Evolutionary conservation across 2,797 vertebrate species (phyloP).

Genomic region (Coendou prehensilis): DNA sequence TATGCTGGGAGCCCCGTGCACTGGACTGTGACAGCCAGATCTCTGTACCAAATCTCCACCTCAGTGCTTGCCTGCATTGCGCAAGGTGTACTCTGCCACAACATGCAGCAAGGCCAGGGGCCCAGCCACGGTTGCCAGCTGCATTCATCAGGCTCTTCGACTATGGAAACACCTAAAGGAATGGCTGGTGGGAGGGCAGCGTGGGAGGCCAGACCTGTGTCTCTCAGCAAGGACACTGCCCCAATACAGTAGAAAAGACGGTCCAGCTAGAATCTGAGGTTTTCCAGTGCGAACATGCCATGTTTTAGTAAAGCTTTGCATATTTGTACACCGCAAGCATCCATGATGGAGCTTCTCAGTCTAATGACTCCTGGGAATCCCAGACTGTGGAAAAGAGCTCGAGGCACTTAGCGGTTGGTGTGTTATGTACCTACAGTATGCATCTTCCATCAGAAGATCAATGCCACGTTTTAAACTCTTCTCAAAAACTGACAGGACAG

Average conservation of each 20-base stretch:
- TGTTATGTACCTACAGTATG: not conserved
- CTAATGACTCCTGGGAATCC: not conserved
- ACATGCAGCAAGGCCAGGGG: constrained; percentile 65
- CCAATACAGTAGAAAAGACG: not conserved
- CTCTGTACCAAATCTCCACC: constrained; percentile 74
- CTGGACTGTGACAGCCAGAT: constrained; percentile 71
- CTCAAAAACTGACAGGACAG: not conserved
- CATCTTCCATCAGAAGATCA: not conserved
- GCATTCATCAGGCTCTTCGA: constrained; percentile 2
- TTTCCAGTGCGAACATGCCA: not conserved
- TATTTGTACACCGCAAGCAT: not conserved
- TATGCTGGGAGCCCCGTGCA: constrained; percentile 24
- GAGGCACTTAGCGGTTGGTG: not conserved
- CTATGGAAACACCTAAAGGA: constrained; percentile 70
- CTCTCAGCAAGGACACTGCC: not conserved
- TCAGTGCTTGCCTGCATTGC: constrained; percentile 37
- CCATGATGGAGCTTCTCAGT: not conserved
- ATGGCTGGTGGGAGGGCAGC: not conserved
- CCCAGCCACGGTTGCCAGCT: constrained; percentile 8
- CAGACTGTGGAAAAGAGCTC: not conserved
- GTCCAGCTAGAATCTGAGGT: not conserved
- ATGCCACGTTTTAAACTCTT: not conserved
- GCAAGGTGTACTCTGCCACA: constrained; percentile 71
- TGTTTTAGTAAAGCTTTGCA: not conserved
- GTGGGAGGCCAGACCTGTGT: not conserved